Evolutionary conservation across 2,113 vertebrate species (phyloP), one percentile per base, ranked within the genome.

Genomic region (Suncus etruscus): DNA sequence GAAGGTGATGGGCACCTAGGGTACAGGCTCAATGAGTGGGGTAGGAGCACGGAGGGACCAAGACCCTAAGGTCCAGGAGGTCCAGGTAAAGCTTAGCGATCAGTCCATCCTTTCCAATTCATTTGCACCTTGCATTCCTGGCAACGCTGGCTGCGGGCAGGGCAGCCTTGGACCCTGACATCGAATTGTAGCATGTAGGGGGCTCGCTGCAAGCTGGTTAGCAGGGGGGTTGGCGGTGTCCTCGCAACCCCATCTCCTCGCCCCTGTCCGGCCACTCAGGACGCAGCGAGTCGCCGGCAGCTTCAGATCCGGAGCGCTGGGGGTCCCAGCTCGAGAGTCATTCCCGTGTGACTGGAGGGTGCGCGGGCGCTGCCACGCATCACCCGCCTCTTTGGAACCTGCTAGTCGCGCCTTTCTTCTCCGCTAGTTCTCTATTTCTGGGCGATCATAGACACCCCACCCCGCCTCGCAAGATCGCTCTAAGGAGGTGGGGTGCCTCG

Each of bases 211-310:
- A 9, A 29, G 65, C 25, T 29, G 65, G 16, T 61, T 5, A 27
- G 25, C 65, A n/a, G n/a, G n/a, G n/a, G n/a, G n/a, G n/a, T n/a
- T n/a, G n/a, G n/a, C n/a, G 93, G 94, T 89, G 89, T 74, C 82
- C 94, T 85, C 83, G 1, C 50, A 51, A 65, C 90, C 84, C 93
- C 86, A 70, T 81, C 87, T 92, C 78, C 78, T 83, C 75, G 61
- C n/a, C 84, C 72, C 48, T 24, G 95, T 92, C 94, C 95, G 96
- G 96, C 95, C 96, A 91, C 96, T 93, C 96, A 97, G 96, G 97
- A 96, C 97, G 98, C 98, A 97, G 98, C 97, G 98, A 97, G 96
- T 95, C 97, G 96, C 96, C 98, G 98, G 98, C 98, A 97, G 96
- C 96, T 96, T 96, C 98, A 98, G 98, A 97, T 97, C 97, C 96